A percentile compares a stretch with the other conserved stretches of the same genome.
phyloP scores from a whole-genome alignment of 2,113 vertebrate species.

The Ellobius talpinus region DNA sequence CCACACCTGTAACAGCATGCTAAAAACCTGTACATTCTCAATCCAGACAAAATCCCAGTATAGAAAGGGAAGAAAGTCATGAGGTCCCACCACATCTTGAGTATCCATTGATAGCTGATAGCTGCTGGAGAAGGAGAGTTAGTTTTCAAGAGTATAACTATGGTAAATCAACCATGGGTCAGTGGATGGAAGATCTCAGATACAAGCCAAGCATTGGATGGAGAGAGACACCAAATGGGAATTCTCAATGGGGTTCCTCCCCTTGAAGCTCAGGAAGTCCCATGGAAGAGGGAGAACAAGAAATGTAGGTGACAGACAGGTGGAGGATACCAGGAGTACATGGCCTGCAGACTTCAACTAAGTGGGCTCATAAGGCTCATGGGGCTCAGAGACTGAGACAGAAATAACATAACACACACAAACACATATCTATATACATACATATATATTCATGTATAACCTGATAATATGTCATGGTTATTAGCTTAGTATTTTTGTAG shows the following conservation, averaged over 20 bases:
- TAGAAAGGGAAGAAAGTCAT: background rate
- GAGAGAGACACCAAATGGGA: too few relatives aligned
- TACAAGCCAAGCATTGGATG: background rate
- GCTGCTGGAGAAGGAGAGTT: background rate
- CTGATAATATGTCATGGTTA: too few relatives aligned
- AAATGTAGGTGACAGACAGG: background rate
- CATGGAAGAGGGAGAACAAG: background rate
- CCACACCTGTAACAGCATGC: background rate
- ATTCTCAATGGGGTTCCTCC: background rate
- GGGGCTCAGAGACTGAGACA: too few relatives aligned
- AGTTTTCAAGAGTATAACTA: background rate
- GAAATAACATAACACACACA: background rate
- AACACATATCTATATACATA: too few relatives aligned
- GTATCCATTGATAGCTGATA: background rate
- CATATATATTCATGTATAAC: too few relatives aligned
- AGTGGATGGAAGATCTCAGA: background rate
- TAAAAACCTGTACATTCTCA: background rate
- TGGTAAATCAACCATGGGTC: background rate
- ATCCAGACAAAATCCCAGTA: background rate
- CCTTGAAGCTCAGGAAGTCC: background rate
- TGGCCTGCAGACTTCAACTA: background rate
- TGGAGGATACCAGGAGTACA: background rate
- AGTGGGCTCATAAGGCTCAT: background rate
- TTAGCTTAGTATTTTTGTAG: background rate
- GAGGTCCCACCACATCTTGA: background rate